phyloP scores from a whole-genome alignment of 1,140 invertebrate genomes.

The Lepidostoma basale region DNA sequence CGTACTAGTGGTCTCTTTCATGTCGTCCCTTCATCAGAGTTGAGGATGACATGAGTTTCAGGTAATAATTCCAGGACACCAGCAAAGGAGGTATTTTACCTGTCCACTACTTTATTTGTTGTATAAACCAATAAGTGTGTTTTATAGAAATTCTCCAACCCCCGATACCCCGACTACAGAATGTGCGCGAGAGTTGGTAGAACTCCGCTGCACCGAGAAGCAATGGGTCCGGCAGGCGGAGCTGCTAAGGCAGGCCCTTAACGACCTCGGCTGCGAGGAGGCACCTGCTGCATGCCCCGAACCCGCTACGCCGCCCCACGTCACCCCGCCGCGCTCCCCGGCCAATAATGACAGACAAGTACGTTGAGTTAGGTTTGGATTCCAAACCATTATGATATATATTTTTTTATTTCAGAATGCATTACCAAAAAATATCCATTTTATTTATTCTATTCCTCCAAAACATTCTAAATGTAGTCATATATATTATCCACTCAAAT shows the following conservation, averaged over 20 bases:
- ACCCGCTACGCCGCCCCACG: constrained; percentile 53
- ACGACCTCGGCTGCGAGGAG: constrained; percentile 84
- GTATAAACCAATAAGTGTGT: too few species aligned
- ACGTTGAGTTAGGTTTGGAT: not conserved
- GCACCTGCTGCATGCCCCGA: constrained; percentile 83
- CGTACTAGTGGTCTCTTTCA: too few species aligned
- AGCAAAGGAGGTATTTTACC: too few species aligned
- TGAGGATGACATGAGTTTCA: too few species aligned
- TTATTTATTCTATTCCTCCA: not conserved
- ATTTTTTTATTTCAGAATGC: too few species aligned
- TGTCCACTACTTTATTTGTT: too few species aligned
- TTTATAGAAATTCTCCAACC: constrained; percentile 55
- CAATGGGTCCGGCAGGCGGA: constrained; percentile 81
- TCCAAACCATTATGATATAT: not conserved
- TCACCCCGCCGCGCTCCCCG: constrained; percentile 52
- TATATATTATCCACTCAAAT: too few species aligned
- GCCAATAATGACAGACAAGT: constrained; percentile 39
- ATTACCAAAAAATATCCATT: not conserved
- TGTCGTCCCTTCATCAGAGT: too few species aligned
- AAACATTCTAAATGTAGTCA: not conserved
- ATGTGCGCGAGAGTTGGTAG: constrained; percentile 52
- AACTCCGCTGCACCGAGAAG: constrained; percentile 77
- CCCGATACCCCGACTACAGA: constrained; percentile 52
- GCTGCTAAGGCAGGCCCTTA: constrained; percentile 80
- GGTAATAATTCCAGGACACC: too few species aligned